Evolutionary conservation across 2,888 invertebrate genomes (phyloP).

Genomic region (Galerucella pusilla): DNA sequence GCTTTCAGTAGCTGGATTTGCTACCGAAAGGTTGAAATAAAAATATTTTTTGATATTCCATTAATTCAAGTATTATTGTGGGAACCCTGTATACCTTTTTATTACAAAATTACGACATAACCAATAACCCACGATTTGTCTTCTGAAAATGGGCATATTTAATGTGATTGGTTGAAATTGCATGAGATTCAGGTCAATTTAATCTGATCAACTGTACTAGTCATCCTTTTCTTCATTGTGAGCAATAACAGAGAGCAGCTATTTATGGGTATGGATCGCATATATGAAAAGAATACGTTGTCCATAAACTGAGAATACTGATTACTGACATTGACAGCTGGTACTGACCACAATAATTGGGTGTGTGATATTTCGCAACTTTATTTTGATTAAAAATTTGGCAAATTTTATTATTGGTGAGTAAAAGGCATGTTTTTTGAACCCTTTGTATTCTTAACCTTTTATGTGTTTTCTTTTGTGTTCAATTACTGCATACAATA

Average conservation of each 20-base stretch:
- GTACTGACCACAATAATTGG: slow-evolving; percentile 45
- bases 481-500: not conserved
- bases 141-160: slow-evolving; percentile 49
- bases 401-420: slow-evolving; percentile 25
- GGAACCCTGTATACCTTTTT: too few relatives aligned
- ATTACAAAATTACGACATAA: slow-evolving; percentile 1
- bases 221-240: slow-evolving; percentile 18
- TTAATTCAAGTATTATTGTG: too few relatives aligned
- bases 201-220: slow-evolving; percentile 18
- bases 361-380: slow-evolving; percentile 46
- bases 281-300: slow-evolving; percentile 19
- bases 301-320: not conserved
- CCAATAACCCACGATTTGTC: not conserved
- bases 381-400: slow-evolving; percentile 17
- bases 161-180: slow-evolving; percentile 47
- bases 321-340: slow-evolving; percentile 30
- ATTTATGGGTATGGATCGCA: not conserved
- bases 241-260: not conserved
- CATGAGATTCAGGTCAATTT: not conserved
- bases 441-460: not conserved
- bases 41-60: too few relatives aligned
- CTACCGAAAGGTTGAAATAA: too few relatives aligned
- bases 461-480: not conserved
- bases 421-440: slow-evolving; percentile 13
- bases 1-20: too few relatives aligned